Percentiles rank a stretch among this genome's conserved stretches.
Conservation (phyloP, 2,113 vertebrate genomes). For the Melierax canorus region DNA sequence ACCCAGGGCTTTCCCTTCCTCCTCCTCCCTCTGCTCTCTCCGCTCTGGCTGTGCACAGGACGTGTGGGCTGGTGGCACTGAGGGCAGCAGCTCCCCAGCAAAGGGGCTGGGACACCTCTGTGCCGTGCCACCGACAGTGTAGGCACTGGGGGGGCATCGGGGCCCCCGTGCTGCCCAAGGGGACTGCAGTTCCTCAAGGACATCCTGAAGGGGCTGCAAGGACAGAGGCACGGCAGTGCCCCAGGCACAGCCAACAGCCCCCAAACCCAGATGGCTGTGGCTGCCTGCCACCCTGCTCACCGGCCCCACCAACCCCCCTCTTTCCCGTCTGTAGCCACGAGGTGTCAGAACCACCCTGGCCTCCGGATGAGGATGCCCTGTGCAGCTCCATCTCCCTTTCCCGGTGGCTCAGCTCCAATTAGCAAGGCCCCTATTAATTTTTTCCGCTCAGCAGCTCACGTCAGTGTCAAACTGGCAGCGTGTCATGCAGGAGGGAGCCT, state of each 20-base stretch:
- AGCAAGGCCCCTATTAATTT: neutral
- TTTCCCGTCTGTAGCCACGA: rapidly evolving
- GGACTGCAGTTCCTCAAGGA: neutral
- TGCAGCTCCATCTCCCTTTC: neutral
- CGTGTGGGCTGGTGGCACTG: rapidly evolving
- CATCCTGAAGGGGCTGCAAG: neutral
- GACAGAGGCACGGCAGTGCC: neutral
- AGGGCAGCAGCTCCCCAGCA: neutral
- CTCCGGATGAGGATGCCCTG: rapidly evolving
- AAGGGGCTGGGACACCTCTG: neutral
- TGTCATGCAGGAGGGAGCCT: neutral
- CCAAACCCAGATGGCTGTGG: rapidly evolving
- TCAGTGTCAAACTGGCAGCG: neutral
- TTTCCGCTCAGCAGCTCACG: neutral
- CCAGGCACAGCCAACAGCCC: neutral
- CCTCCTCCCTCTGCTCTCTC: neutral
- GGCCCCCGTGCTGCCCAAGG: neutral
- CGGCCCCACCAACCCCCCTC: neutral
- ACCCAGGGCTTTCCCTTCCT: neutral
- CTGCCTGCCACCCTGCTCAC: neutral
- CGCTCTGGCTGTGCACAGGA: neutral
- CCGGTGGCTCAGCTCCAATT: neutral
- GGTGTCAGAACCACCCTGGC: neutral
- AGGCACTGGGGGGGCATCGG: rapidly evolving
- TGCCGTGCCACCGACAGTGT: too few species aligned